These are phyloP conservation scores for Hemibagrus guttatus DNA, from an alignment of 2,797 vertebrate species.

Conservation along the genomic window DNA sequence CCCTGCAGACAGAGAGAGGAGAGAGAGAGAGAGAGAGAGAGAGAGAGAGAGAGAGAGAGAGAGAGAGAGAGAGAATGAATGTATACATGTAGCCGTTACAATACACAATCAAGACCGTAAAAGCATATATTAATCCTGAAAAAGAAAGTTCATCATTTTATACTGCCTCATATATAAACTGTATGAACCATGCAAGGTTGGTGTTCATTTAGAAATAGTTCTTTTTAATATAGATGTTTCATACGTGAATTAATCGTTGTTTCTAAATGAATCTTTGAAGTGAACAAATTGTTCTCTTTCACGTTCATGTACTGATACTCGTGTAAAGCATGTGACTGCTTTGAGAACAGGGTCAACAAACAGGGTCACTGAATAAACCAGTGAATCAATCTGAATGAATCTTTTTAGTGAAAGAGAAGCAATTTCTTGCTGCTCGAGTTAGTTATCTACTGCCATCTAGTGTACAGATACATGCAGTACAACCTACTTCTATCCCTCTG, in stretches of 20 bases:
- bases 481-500: not conserved
- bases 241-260: too few relatives aligned
- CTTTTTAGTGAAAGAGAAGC: too few relatives aligned
- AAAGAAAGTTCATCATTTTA: not conserved
- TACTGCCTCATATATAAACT: not conserved
- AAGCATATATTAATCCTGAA: not conserved
- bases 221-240: too few relatives aligned
- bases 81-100: not conserved
- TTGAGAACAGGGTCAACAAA: too few relatives aligned
- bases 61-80: not conserved
- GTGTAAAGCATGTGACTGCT: too few relatives aligned
- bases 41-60: not conserved
- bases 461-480: not conserved
- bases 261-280: too few relatives aligned
- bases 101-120: not conserved
- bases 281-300: too few relatives aligned
- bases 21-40: not conserved
- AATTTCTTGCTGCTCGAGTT: too few relatives aligned
- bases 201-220: not conserved
- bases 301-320: too few relatives aligned
- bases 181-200: not conserved
- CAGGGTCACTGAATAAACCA: too few relatives aligned
- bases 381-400: too few relatives aligned
- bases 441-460: slow-evolving; percentile 17
- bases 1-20: slow-evolving; percentile 69